Evolutionary conservation across 2,888 invertebrate species (phyloP).

Genomic region (Clistopyga incitator): DNA sequence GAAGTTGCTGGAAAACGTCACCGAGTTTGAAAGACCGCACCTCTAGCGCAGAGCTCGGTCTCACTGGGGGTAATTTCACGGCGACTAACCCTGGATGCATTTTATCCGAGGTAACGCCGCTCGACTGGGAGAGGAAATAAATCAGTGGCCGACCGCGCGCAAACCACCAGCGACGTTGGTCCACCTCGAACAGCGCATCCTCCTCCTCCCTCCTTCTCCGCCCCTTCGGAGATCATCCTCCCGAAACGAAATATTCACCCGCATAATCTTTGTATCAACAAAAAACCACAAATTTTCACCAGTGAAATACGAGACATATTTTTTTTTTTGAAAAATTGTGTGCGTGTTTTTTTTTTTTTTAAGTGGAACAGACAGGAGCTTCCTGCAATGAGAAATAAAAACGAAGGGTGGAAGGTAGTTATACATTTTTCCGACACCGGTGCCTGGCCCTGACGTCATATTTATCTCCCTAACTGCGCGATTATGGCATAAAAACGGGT

Average conservation of each 20-base stretch:
- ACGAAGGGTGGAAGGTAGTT: slow-evolving; percentile 52
- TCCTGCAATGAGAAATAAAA: slow-evolving; percentile 14
- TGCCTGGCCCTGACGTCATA: slow-evolving; percentile 80
- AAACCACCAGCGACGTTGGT: slow-evolving; percentile 1
- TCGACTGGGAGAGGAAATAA: slow-evolving; percentile 69
- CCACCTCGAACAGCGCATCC: slow-evolving; percentile 27
- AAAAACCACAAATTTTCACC: slow-evolving; percentile 33
- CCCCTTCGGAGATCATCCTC: slow-evolving; percentile 34
- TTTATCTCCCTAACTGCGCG: slow-evolving; percentile 80
- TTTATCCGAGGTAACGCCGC: slow-evolving; percentile 71
- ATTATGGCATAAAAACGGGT: slow-evolving; percentile 77
- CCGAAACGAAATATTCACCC: slow-evolving; percentile 30
- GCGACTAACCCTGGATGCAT: slow-evolving; percentile 77
- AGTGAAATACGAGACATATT: neutral
- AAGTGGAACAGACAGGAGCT: slow-evolving; percentile 6
- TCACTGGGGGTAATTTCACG: slow-evolving; percentile 78
- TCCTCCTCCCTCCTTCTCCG: no score
- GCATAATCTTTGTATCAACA: slow-evolving; percentile 16
- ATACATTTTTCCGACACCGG: slow-evolving; percentile 75
- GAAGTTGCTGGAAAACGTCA: slow-evolving; percentile 35
- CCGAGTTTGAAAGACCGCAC: slow-evolving; percentile 37
- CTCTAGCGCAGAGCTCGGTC: slow-evolving; percentile 45
- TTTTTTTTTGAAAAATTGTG: neutral
- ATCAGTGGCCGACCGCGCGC: slow-evolving; percentile 62
- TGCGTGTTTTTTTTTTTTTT: slow-evolving; percentile 28